These are phyloP conservation scores for Aplodontia rufa DNA, from an alignment of 2,113 vertebrate genomes.

Conservation along the genomic window DNA sequence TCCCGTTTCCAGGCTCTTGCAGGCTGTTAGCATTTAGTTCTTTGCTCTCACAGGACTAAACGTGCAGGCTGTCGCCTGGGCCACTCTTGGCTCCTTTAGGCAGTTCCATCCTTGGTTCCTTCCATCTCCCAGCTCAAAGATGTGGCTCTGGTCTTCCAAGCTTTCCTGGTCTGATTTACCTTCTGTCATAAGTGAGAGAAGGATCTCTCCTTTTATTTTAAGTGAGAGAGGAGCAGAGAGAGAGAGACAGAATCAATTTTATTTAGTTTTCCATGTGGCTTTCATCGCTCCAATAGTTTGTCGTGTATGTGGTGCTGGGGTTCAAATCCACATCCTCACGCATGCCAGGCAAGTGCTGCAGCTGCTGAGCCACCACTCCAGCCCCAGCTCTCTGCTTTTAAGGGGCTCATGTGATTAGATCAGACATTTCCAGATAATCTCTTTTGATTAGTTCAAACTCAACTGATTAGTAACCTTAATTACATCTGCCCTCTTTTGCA, in stretches of 20 bases:
- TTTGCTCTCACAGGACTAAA: background rate
- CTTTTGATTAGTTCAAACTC: background rate
- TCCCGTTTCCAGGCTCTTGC: background rate
- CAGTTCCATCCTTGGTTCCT: background rate
- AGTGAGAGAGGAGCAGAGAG: too few species aligned
- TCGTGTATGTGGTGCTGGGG: too few species aligned
- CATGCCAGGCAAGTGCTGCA: too few species aligned
- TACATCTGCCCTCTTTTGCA: background rate
- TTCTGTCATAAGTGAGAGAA: background rate
- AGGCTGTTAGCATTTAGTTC: background rate
- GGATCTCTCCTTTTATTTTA: background rate
- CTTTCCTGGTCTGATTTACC: background rate
- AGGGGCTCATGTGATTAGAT: background rate
- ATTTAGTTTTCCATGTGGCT: too few species aligned
- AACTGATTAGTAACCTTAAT: conserved; percentile 19
- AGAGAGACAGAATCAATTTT: too few species aligned
- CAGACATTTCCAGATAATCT: background rate
- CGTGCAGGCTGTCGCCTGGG: background rate
- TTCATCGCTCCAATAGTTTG: too few species aligned
- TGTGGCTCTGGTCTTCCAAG: background rate
- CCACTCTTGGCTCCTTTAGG: background rate
- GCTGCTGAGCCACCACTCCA: too few species aligned
- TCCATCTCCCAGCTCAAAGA: background rate
- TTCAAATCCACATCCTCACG: too few species aligned
- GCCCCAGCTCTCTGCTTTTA: background rate